Evolutionary conservation across 2,797 vertebrate species (phyloP).

Genomic region (Malacoraja senta): DNA sequence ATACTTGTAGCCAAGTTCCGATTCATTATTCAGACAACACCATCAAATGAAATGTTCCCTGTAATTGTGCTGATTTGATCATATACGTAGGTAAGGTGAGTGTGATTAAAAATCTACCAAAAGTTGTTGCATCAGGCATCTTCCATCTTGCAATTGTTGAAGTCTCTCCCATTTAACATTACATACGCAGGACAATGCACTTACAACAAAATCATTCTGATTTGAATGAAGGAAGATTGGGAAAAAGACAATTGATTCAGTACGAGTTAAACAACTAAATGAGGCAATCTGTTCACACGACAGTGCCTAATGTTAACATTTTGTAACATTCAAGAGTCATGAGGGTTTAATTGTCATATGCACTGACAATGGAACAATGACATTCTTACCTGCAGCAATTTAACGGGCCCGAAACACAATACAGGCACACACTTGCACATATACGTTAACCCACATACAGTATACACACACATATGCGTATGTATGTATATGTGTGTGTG

Average conservation of each 20-base stretch:
- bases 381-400: no score
- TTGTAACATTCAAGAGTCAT: no score
- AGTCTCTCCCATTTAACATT: background rate
- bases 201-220: background rate
- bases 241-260: background rate
- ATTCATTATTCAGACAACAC: background rate
- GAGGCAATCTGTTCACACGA: background rate
- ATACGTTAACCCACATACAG: no score
- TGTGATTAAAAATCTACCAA: background rate
- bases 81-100: background rate
- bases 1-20: background rate
- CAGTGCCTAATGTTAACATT: background rate
- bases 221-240: background rate
- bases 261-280: no score
- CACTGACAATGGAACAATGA: no score
- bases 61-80: background rate
- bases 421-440: no score
- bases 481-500: no score
- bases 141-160: background rate
- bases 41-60: slow-evolving; percentile 4
- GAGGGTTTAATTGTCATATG: no score
- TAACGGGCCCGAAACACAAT: no score
- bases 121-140: background rate
- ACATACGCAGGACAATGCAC: background rate
- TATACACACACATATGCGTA: no score